Evolutionary conservation across 2,113 vertebrate genomes (phyloP), one percentile per base, ranked within the genome.

Genomic region (Eptatretus burgeri): DNA sequence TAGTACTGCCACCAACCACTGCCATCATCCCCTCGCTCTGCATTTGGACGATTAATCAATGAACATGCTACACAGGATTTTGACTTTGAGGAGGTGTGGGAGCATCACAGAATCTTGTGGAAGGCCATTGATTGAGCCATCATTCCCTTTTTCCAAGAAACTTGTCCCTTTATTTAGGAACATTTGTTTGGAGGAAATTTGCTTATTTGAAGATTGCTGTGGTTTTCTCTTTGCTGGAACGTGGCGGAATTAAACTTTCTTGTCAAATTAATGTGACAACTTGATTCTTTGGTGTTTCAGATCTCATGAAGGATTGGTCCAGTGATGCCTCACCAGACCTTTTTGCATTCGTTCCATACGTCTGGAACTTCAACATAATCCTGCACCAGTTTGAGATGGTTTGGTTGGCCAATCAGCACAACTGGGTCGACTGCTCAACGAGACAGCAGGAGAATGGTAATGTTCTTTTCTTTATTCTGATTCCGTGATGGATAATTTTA

Each of bases 301-400:
- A 98, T 77, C 75, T 98, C 68, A 91, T 98, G 73, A 80, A 91
- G 69, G 91, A 98, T 74, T 98, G 91, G 91, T 82, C 85, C 13
- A 89, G 85, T 67, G 89, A 95, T 67, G 89, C 77, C 0, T 81
- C 87, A 12, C 89, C 89, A 4, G 91, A 98, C 71, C 84, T 98
- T 66, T 98, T 87, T 74, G 93, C 91, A 3, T 98, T 98, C 70
- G 85, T 94, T 63, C 91, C 91, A 1, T 98, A 96, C 67, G 80
- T 83, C n/a, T 98, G 91, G 89, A 88, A 81, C 69, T 91, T 98
- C 69, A 95, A 95, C 74, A 68, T 98, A 27, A 82, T 91, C 74
- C 93, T 96, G 73, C 85, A 93, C 75, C 91, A 98, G 56, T 96
- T 96, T 73, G 91, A 98, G 75, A 94, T 98, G 91, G 83, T 98